Percentiles rank a stretch among this genome's conserved stretches.
Evolutionary conservation across 2,888 invertebrate species (phyloP).

Genomic region (Halictus quadricinctus): DNA sequence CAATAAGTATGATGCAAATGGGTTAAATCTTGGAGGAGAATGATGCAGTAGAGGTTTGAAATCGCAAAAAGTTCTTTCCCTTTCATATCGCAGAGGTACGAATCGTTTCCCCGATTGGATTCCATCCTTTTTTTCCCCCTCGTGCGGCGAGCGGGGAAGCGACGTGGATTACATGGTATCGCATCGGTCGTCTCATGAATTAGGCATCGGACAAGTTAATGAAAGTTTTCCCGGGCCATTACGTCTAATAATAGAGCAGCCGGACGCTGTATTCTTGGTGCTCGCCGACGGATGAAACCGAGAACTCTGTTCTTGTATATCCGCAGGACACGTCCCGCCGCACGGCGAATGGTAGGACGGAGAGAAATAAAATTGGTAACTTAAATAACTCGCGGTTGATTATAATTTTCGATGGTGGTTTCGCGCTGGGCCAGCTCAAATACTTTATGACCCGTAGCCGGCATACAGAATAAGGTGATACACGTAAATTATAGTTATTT

Average conservation of each 20-base stretch:
- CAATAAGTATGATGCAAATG: no score
- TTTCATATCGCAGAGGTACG: conserved; percentile 21
- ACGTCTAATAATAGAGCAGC: conserved; percentile 71
- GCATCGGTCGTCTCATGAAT: conserved; percentile 70
- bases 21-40: background rate
- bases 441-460: conserved; percentile 53
- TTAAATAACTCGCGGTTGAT: conserved; percentile 60
- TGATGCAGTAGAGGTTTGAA: background rate
- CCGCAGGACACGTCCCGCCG: conserved; percentile 33
- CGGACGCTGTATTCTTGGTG: conserved; percentile 52
- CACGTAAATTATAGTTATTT: conserved; percentile 61
- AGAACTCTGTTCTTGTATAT: conserved; percentile 16
- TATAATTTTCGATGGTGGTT: conserved; percentile 55
- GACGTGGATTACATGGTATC: conserved; percentile 65
- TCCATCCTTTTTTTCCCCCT: background rate
- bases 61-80: conserved; percentile 35
- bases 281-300: conserved; percentile 25
- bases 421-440: conserved; percentile 39
- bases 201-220: conserved; percentile 72
- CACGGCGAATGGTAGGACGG: conserved; percentile 24
- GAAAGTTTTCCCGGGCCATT: conserved; percentile 71
- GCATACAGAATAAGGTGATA: conserved; percentile 60
- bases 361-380: conserved; percentile 53
- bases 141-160: background rate
- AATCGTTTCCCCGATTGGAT: conserved; percentile 59